A percentile compares a stretch with the other conserved stretches of the same genome.
These are phyloP conservation scores for Caiman crocodilus DNA, from an alignment of 2,797 vertebrate species.

Conservation along the genomic window DNA sequence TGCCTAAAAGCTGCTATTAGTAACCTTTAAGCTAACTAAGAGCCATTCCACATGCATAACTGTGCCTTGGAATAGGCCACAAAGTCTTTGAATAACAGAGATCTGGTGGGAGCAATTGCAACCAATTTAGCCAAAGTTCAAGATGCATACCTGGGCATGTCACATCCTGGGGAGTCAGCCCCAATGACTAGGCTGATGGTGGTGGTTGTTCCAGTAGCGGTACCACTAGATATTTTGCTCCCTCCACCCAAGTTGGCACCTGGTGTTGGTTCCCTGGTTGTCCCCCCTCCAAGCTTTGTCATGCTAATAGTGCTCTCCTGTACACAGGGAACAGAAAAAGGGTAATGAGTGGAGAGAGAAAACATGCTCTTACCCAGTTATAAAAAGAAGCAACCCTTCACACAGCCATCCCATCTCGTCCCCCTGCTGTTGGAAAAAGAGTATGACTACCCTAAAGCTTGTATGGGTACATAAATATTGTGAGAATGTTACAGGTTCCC, in stretches of 20 bases:
- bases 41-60: background rate
- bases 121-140: too few relatives aligned
- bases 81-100: background rate
- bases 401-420: background rate
- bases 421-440: background rate
- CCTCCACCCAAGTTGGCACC: too few relatives aligned
- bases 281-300: too few relatives aligned
- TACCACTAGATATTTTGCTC: too few relatives aligned
- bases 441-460: too few relatives aligned
- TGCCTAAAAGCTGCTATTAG: background rate
- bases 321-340: background rate
- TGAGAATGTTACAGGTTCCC: background rate
- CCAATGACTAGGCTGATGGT: too few relatives aligned
- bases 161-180: too few relatives aligned
- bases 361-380: too few relatives aligned
- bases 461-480: background rate
- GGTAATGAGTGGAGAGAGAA: background rate
- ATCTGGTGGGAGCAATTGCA: background rate
- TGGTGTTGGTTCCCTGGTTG: too few relatives aligned
- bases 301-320: background rate
- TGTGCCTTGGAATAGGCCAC: background rate
- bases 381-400: too few relatives aligned
- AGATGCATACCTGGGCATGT: too few relatives aligned
- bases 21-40: background rate
- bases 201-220: too few relatives aligned